phyloP scores from a whole-genome alignment of 1,140 invertebrate species.

The Penaeus vannamei region DNA sequence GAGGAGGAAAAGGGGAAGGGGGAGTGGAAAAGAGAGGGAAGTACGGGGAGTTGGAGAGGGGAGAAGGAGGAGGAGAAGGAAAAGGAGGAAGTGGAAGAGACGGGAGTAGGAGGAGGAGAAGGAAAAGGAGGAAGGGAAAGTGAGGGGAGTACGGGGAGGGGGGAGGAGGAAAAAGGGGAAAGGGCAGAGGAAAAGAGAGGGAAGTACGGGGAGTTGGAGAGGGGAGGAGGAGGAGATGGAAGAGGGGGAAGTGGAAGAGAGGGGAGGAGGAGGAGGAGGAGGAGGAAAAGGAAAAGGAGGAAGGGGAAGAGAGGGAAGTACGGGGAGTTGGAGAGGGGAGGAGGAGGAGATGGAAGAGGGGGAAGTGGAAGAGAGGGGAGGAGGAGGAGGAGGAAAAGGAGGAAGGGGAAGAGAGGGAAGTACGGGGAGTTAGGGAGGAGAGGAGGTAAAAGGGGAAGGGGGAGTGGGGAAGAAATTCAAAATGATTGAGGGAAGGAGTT shows the following conservation, averaged over 20 bases:
- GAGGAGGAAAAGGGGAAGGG: too few relatives aligned
- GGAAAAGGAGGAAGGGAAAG: background rate
- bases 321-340: background rate
- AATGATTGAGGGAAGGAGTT: background rate
- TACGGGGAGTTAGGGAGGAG: background rate
- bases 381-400: background rate
- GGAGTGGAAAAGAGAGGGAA: too few relatives aligned
- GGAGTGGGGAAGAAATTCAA: background rate
- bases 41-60: too few relatives aligned
- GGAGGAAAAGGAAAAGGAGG: background rate
- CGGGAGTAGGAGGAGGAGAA: background rate
- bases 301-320: background rate
- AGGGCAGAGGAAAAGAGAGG: background rate
- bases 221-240: background rate
- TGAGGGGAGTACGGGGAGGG: background rate
- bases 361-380: background rate
- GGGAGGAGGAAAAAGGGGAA: background rate
- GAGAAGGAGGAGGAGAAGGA: too few relatives aligned
- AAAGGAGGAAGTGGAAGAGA: background rate
- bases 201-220: background rate
- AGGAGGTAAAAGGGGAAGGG: background rate
- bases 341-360: background rate
- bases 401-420: background rate
- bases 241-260: background rate
- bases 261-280: background rate